A percentile compares a stretch with the other conserved stretches of the same genome.
These are phyloP conservation scores for Tuberolachnus salignus DNA, from an alignment of 2,888 invertebrate species.

Conservation along the genomic window DNA sequence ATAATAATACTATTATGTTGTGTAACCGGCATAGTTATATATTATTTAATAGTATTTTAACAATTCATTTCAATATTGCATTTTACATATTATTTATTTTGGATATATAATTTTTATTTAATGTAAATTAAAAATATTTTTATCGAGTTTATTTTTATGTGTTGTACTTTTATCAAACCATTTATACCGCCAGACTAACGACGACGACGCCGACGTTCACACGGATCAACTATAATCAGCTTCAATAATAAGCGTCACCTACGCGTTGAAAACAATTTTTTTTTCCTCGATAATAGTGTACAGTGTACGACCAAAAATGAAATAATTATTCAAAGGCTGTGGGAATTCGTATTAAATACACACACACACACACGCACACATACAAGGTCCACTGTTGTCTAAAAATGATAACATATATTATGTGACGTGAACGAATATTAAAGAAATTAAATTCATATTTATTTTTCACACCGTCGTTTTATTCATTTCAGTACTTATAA, in stretches of 20 bases:
- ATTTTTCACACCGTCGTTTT: neutral
- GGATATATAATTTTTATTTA: too few species aligned
- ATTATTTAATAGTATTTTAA: neutral
- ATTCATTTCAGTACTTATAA: neutral
- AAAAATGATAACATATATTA: slow-evolving; percentile 8
- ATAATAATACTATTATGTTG: neutral
- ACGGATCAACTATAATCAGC: slow-evolving; percentile 31
- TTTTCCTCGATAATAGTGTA: slow-evolving; percentile 1
- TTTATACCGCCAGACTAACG: neutral
- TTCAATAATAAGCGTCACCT: slow-evolving; percentile 9
- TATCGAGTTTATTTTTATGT: slow-evolving; percentile 1
- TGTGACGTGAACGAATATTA: too few species aligned
- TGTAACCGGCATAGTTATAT: too few species aligned
- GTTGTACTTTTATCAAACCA: neutral
- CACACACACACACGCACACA: neutral
- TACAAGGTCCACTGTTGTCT: slow-evolving; percentile 29
- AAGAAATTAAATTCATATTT: neutral
- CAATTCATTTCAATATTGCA: neutral
- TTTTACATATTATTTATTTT: slow-evolving; percentile 5
- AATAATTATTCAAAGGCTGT: slow-evolving; percentile 18
- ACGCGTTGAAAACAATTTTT: neutral
- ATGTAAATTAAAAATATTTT: slow-evolving; percentile 16
- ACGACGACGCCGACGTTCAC: neutral
- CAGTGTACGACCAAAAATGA: neutral
- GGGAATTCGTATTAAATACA: slow-evolving; percentile 27